These are phyloP conservation scores for Syrphus vitripennis DNA, from an alignment of 2,888 invertebrate genomes.

Conservation along the genomic window DNA sequence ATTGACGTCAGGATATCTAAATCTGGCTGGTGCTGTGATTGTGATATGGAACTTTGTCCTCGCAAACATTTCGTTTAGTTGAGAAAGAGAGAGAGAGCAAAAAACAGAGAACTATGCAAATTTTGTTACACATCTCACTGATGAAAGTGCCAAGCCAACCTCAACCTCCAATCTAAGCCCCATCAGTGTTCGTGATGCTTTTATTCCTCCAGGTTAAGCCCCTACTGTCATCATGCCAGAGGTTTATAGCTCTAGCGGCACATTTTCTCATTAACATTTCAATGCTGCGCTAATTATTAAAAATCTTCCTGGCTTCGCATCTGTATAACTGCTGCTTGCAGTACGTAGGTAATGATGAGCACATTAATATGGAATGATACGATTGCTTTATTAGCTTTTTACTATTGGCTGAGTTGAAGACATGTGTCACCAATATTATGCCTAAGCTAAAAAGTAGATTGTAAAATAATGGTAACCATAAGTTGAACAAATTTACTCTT, in stretches of 20 bases:
- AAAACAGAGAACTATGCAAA: slow-evolving; percentile 41
- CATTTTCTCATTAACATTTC: slow-evolving; percentile 58
- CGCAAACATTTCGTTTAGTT: slow-evolving; percentile 49
- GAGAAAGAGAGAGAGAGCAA: neutral
- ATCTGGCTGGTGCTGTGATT: slow-evolving; percentile 10
- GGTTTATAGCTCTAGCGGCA: neutral
- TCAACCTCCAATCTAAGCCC: neutral
- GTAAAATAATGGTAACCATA: neutral
- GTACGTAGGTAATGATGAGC: neutral
- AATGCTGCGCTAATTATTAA: slow-evolving; percentile 56
- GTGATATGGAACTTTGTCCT: slow-evolving; percentile 17
- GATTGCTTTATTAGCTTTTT: slow-evolving; percentile 12
- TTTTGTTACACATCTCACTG: slow-evolving; percentile 43
- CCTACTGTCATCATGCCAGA: neutral
- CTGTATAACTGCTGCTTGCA: neutral
- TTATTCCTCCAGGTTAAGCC: neutral
- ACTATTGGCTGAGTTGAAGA: neutral
- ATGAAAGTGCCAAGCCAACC: neutral
- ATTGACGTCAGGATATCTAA: slow-evolving; percentile 43
- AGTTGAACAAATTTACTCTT: neutral
- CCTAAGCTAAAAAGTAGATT: neutral
- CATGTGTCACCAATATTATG: neutral
- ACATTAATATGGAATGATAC: neutral
- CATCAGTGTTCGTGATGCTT: neutral
- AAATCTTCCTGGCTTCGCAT: neutral